Percentiles rank a stretch among this genome's conserved stretches.
Evolutionary conservation across 2,797 vertebrate species (phyloP).

Genomic region (Onychomys arenicola): DNA sequence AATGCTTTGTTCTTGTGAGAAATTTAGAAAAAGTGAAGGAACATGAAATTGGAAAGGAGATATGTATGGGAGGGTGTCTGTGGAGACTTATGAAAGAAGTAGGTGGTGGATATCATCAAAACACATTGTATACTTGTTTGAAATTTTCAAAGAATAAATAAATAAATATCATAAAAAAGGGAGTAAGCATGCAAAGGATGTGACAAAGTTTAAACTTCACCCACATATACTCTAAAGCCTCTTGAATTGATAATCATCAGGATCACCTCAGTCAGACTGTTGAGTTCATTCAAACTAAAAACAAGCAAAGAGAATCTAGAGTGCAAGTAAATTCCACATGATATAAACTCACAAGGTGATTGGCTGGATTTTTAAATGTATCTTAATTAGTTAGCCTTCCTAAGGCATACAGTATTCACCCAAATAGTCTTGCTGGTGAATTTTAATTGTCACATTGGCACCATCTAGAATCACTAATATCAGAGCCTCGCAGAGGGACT

Average conservation of each 20-base stretch:
- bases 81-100: not conserved
- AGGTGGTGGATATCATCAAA: not conserved
- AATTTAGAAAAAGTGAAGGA: not conserved
- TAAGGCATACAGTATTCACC: not conserved
- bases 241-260: not conserved
- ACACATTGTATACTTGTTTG: not conserved
- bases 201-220: not conserved
- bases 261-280: not conserved
- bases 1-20: not conserved
- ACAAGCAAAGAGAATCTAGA: not conserved
- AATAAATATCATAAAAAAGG: not conserved
- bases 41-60: not conserved
- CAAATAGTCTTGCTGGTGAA: not conserved
- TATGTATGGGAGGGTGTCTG: not conserved
- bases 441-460: not conserved
- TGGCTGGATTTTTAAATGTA: not conserved
- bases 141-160: not conserved
- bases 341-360: not conserved
- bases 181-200: not conserved
- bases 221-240: slow-evolving; percentile 4
- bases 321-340: not conserved
- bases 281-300: slow-evolving; percentile 22
- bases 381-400: slow-evolving; percentile 9
- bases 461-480: not conserved
- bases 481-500: not conserved